These are phyloP conservation scores for Crematogaster levior DNA, from an alignment of 2,888 invertebrate genomes.

Conservation along the genomic window DNA sequence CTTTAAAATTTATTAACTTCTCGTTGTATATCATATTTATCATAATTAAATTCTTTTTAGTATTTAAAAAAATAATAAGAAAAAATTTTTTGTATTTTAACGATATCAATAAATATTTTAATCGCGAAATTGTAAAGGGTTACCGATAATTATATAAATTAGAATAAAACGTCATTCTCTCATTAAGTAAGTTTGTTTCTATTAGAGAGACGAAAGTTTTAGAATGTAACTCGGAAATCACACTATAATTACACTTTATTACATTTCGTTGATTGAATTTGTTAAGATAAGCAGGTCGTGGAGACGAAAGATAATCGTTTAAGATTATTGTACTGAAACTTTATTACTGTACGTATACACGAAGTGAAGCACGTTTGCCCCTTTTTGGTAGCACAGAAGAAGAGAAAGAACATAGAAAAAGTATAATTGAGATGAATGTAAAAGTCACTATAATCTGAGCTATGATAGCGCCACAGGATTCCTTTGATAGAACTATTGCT, in stretches of 20 bases:
- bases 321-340: too few species aligned
- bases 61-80: not conserved
- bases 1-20: not conserved
- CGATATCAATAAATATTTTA: not conserved
- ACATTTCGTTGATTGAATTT: slow-evolving; percentile 10
- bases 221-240: slow-evolving; percentile 10
- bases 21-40: not conserved
- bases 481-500: too few species aligned
- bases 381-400: too few species aligned
- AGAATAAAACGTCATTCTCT: slow-evolving; percentile 8
- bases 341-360: too few species aligned
- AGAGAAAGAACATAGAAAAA: too few species aligned
- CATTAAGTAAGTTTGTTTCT: slow-evolving; percentile 31
- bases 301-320: too few species aligned
- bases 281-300: too few species aligned
- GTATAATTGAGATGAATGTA: too few species aligned
- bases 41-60: not conserved
- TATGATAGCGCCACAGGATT: too few species aligned
- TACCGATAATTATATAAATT: slow-evolving; percentile 33
- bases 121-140: not conserved
- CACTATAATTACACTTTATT: slow-evolving; percentile 33
- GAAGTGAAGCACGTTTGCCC: too few species aligned
- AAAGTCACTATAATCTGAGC: too few species aligned
- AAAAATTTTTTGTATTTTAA: not conserved
- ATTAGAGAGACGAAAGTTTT: slow-evolving; percentile 19